A percentile compares a stretch with the other conserved stretches of the same genome.
Conservation (phyloP, 2,113 vertebrate genomes). For the Xenopus tropicalis region UCB_Xtro_10.0 CM004451.2:75575501-75576000, state of each 20-base stretch:
- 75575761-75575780: too few relatives aligned
- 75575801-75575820: too few relatives aligned
- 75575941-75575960: not conserved
- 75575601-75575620: not conserved
- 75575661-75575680: constrained; percentile 9
- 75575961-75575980: not conserved
- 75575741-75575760: too few relatives aligned
- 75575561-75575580: not conserved
- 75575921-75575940: not conserved
- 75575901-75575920: too few relatives aligned
- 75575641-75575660: not conserved
- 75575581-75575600: constrained; percentile 5
- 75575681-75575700: not conserved
- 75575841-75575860: too few relatives aligned
- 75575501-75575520: constrained; percentile 5
- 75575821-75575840: too few relatives aligned
- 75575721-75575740: not conserved
- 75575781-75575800: too few relatives aligned
- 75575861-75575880: too few relatives aligned
- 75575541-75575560: not conserved
- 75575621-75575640: constrained; percentile 4
- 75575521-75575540: not conserved
- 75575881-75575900: too few relatives aligned
- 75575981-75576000: too few relatives aligned
- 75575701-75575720: not conserved